Base-by-base conservation (phyloP, 2,113 vertebrate species). In the Nesospiza acunhae region DNA sequence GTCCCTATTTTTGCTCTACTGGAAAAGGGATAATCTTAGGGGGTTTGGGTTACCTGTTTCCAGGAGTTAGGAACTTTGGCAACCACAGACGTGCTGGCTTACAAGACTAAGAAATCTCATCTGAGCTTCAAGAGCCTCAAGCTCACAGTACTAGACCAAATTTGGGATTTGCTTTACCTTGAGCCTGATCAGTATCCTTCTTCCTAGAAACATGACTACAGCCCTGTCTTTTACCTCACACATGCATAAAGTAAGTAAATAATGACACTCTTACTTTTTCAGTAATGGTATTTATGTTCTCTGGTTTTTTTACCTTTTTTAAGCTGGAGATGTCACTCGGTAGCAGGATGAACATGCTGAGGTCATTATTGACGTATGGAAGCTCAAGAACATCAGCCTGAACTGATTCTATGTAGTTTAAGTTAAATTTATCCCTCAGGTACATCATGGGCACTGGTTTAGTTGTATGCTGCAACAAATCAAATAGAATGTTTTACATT, bases 261-360 rank as follows among this genome's bases (percentile, higher is more conserved):
- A 58, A 69, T 22, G 8, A 7, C n/a, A n/a, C 23, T 41, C 39
- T 41, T 41, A 7, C 7, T 47, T 69, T 86, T 70, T 63, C 47
- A 50, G 39, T 41, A 41, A 41, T 6, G 10, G 50, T 7, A 73
- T 52, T 70, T 62, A 28, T 50, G 13, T 47, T 70, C n/a, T 70
- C 11, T 4, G 21, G 13, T 42, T 35, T 14, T 35, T 94, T 89
- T 98, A 99, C 98, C 98, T 98, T 98, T 95, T 97, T 87, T 92
- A 98, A 96, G 55, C 98, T 97, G 0, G 97, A 93, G 2, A 97
- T 96, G 3, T 96, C 67, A 31, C 33, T 91, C 6, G 98, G 99
- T 13, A 99, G 96, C 79, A 99, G 94, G 87, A 99, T 98, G 79
- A 98, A 94, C 98, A 99, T 99, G 93, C 98, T 99, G 70, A 99